Conservation (phyloP, 2,888 invertebrate genomes). For the Volucella inflata region DNA sequence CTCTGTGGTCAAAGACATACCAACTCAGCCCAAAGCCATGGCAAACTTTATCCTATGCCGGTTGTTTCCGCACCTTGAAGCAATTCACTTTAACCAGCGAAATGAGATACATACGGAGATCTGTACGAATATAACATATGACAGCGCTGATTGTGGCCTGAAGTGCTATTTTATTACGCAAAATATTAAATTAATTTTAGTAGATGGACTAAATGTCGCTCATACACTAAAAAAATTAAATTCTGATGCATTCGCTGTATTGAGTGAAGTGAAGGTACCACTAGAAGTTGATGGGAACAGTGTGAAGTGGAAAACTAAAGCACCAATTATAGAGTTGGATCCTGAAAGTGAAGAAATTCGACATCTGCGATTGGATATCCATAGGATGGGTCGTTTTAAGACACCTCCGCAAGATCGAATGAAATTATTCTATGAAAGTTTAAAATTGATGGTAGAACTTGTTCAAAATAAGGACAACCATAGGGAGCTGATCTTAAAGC, state of each 20-base stretch:
- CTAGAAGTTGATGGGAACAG: slow-evolving; percentile 86
- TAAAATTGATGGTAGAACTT: slow-evolving; percentile 84
- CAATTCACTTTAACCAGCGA: slow-evolving; percentile 8
- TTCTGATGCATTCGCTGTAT: slow-evolving; percentile 85
- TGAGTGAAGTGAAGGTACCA: slow-evolving; percentile 85
- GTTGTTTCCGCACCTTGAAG: slow-evolving; percentile 43
- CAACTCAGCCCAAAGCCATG: slow-evolving; percentile 51
- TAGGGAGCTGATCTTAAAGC: slow-evolving; percentile 85
- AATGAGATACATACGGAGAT: slow-evolving; percentile 49
- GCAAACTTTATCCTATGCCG: slow-evolving; percentile 31
- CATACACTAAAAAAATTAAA: slow-evolving; percentile 84
- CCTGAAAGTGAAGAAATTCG: slow-evolving; percentile 84
- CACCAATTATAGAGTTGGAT: slow-evolving; percentile 85
- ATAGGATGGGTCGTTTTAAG: slow-evolving; percentile 87
- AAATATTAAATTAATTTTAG: slow-evolving; percentile 86
- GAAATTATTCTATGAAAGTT: slow-evolving; percentile 85
- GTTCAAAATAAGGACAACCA: slow-evolving; percentile 84
- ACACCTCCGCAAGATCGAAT: slow-evolving; percentile 85
- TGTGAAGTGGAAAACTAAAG: slow-evolving; percentile 84
- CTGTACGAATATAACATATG: slow-evolving; percentile 46
- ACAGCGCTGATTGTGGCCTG: slow-evolving; percentile 43
- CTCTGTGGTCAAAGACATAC: slow-evolving; percentile 76
- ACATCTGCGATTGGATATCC: slow-evolving; percentile 88
- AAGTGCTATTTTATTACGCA: slow-evolving; percentile 47
- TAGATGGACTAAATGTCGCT: slow-evolving; percentile 89